These are phyloP conservation scores for Silurus glanis DNA, from an alignment of 2,113 vertebrate species.

Conservation along the genomic window DNA sequence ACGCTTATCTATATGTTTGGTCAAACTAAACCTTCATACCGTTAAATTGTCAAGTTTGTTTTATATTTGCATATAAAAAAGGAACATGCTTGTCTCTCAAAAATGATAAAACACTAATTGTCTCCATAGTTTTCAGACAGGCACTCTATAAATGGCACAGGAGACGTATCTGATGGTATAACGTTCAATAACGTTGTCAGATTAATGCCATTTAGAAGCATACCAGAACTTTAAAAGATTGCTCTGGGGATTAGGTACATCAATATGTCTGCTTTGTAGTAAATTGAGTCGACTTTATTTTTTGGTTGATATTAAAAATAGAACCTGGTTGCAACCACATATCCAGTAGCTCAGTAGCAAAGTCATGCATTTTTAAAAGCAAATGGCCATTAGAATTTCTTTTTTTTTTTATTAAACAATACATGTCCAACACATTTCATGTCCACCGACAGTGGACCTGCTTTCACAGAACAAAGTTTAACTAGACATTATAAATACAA, in stretches of 20 bases:
- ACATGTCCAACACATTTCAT: not conserved
- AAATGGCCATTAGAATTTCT: not conserved
- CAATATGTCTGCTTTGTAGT: constrained; percentile 1
- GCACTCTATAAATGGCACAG: not conserved
- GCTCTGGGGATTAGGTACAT: not conserved
- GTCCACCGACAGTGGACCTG: not conserved
- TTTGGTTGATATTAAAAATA: not conserved
- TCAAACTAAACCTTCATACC: too few species aligned
- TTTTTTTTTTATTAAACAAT: not conserved
- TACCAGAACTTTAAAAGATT: not conserved
- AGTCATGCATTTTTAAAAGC: not conserved
- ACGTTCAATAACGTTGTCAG: too few species aligned
- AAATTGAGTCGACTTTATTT: not conserved
- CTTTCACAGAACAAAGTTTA: not conserved
- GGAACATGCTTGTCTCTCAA: too few species aligned
- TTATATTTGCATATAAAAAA: too few species aligned
- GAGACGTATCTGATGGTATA: not conserved
- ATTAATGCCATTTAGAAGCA: not conserved
- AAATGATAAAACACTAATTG: too few species aligned
- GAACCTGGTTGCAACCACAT: not conserved
- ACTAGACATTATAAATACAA: not conserved
- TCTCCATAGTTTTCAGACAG: too few species aligned
- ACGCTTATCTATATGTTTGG: too few species aligned
- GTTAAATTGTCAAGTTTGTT: too few species aligned
- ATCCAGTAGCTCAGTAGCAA: not conserved